Base-by-base conservation (phyloP, 2,797 vertebrate species). In the Sebastes nivosus region DNA sequence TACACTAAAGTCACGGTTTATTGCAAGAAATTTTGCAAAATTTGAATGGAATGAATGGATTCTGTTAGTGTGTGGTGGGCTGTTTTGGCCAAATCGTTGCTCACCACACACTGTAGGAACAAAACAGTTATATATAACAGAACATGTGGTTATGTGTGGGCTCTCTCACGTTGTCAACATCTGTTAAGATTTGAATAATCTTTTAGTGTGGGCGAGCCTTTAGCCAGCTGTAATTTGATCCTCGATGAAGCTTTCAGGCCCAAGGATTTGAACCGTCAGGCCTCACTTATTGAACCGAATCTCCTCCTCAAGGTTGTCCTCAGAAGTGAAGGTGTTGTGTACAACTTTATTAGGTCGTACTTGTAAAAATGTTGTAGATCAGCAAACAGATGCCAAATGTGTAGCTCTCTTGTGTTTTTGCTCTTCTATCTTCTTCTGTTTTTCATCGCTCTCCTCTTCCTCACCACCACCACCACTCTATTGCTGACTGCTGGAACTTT, bases 401-500 rank as follows among this genome's bases (percentile, higher is more conserved):
- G 72, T 72, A 82, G 46, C 79, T 85, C 83, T 86, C 66, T 69
- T 69, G 81, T 88, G 69, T 73, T 76, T 87, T 85, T 79, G 80
- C 77, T 82, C 87, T 80, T 80, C 72, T 87, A 9, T 87, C 80
- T 61, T 84, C 32, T 74, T 63, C 67, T 87, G 73, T 68, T 82
- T 86, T 90, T 89, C 82, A 58, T 92, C 72, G 77, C 88, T 80
- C 79, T 86, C 90, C 79, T 86, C 89, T 85, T 89, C 79, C 71
- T 89, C 88, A 57, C 92, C 89, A 87, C 85, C 89, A 87, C 85
- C 93, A 90, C 86, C 93, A 88, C 93, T 94, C 93, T 91, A 90
- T 92, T 87, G 80, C 89, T 91, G 92, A 95, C 94, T 95, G 94
- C 93, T 95, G 94, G 92, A 96, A 96, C 95, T 95, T 96, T 95